Base-by-base conservation (phyloP, 2,888 invertebrate genomes). In the Ganaspis brasiliensis region DNA sequence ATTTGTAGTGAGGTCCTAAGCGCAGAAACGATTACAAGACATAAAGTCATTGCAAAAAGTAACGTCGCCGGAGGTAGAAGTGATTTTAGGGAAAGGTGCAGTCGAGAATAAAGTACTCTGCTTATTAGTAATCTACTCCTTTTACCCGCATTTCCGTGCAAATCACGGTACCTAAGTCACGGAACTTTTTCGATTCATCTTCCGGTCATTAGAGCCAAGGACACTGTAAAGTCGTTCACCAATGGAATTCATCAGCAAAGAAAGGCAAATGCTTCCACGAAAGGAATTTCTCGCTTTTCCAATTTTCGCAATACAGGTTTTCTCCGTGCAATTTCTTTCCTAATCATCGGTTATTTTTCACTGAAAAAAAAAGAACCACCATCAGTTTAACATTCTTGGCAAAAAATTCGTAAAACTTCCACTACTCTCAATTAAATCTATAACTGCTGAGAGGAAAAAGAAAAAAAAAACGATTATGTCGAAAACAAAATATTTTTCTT, bases 41-140 rank as follows among this genome's bases (percentile, higher is more conserved):
- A 85, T 85, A 85, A 86, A 86, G 81, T 82, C 73, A 24, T n/a
- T 40, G 59, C 45, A 83, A 83, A 86, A 84, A 82, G 73, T 49
- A 73, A 70, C 74, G 76, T 74, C 67, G 73, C 78, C 79, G 75
- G 78, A 76, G 77, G 78, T 75, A 80, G 67, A 45, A 78, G 74
- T 78, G 72, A 63, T 74, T 77, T 79, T 76, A 63, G 74, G 77
- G 72, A 77, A 78, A 80, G 75, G 75, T 73, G 74, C 45, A 75
- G 63, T 75, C 40, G 75, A 59, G 57, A 67, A 40, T 40, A 56
- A 37, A 45, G 74, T 61, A 73, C 67, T 75, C 72, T 63, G 79
- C 70, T 72, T 78, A 79, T 77, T 78, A 73, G 71, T 45, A 73
- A 74, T 49, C 75, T 26, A 74, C 67, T 71, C 57, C 78, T 79